These are phyloP conservation scores for Stenodera caucasica DNA, from an alignment of 2,888 invertebrate species.

Conservation along the genomic window DNA sequence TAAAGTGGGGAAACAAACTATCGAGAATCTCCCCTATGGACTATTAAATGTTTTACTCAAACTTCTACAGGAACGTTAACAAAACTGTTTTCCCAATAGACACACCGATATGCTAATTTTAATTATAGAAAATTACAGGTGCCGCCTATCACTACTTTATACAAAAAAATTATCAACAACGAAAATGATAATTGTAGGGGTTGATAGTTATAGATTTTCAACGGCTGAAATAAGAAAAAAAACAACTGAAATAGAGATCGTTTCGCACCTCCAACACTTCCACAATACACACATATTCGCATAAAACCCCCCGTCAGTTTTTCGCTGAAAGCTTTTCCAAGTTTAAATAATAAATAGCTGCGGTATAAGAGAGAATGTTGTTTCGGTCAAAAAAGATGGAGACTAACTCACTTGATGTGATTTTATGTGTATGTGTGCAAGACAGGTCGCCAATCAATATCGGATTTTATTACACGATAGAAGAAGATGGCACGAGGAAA, in stretches of 20 bases:
- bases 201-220: too few relatives aligned
- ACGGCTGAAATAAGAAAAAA: too few relatives aligned
- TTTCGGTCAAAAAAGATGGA: constrained; percentile 28
- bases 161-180: too few relatives aligned
- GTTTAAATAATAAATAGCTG: constrained; percentile 49
- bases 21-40: constrained; percentile 34
- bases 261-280: neutral
- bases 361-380: constrained; percentile 37
- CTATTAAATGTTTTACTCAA: constrained; percentile 23
- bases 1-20: constrained; percentile 44
- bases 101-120: constrained; percentile 50
- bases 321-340: constrained; percentile 48
- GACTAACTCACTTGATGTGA: neutral
- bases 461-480: neutral
- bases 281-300: constrained; percentile 17
- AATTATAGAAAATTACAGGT: constrained; percentile 49
- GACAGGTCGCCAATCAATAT: constrained; percentile 1
- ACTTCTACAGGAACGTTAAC: constrained; percentile 13
- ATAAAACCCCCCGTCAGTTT: constrained; percentile 38
- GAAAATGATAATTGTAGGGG: too few relatives aligned
- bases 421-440: neutral
- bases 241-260: neutral
- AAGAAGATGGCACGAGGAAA: neutral
- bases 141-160: neutral
- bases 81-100: constrained; percentile 46